Base-by-base conservation (phyloP, 2,113 vertebrate genomes). In the Tenebrosternarchus preto region DNA sequence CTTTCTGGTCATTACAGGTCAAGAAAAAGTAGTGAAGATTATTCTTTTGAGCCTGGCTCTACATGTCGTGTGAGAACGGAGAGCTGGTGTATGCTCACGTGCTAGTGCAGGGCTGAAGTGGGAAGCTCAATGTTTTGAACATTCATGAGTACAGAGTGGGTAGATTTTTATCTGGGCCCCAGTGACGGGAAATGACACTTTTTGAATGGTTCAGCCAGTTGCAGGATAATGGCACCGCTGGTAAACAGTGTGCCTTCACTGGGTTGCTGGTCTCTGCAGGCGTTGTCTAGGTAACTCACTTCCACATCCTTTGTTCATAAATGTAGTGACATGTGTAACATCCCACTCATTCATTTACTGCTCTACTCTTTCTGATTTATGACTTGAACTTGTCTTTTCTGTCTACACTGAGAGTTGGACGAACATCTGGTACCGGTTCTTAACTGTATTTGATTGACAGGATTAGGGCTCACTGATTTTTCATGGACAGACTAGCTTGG, bases 101-200 rank as follows among this genome's bases (percentile, higher is more conserved):
- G 53, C 64, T 80, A 76, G 77, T 53, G 50, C 76, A 84, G 82
- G 73, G 56, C 81, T 80, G 85, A 92, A 94, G 90, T 88, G 75
- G 73, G 87, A 87, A 86, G 90, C 88, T 95, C 93, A 94, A 92
- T 91, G 29, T 90, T 93, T 95, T 90, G 90, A 92, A 88, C 90
- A 88, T 90, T 90, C 87, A 89, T 84, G 91, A 92, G 91, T 86
- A 92, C 92, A 87, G 90, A 91, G 90, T 91, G 88, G 85, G 91
- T 92, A 95, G 94, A 95, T 94, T 95, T 94, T 94, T 94, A 94
- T 94, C 92, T 91, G 77, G 80, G 88, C 83, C 85, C 86, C 91
- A 88, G 91, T 90, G 83, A 85, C 86, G 92, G 90, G 87, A 91
- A 89, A 93, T 93, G 91, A 91, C 90, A 77, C 90, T 90, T 91